Percentiles rank a stretch among this genome's conserved stretches.
phyloP scores from a whole-genome alignment of 1,140 invertebrate species.

The Euwallacea similis region DNA sequence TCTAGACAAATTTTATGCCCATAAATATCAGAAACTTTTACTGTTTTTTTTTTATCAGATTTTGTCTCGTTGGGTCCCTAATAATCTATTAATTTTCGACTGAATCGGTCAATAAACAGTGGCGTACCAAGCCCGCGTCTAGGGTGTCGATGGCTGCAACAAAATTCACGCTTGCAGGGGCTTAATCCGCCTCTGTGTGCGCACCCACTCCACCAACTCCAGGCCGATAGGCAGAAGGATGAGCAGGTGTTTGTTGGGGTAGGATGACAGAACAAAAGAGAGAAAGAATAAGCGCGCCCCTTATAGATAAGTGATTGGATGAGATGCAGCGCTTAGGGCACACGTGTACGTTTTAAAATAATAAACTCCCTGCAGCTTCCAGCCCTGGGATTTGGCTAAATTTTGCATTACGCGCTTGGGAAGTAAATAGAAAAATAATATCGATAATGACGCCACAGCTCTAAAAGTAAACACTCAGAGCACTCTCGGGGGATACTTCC shows the following conservation, averaged over 20 bases:
- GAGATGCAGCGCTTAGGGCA: constrained; percentile 12
- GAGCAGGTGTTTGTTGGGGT: constrained; percentile 36
- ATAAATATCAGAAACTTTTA: too few relatives aligned
- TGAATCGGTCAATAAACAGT: too few relatives aligned
- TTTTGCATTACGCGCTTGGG: not conserved
- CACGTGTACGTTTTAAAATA: not conserved
- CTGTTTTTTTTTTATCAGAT: too few relatives aligned
- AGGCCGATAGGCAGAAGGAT: not conserved
- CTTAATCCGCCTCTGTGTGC: constrained; percentile 7
- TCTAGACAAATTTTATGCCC: too few relatives aligned
- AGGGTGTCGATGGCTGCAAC: too few relatives aligned
- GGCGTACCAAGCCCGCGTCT: too few relatives aligned
- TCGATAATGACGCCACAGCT: too few relatives aligned
- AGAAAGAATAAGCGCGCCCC: constrained; percentile 20
- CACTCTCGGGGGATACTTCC: too few relatives aligned
- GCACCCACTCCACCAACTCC: not conserved
- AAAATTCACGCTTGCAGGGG: too few relatives aligned
- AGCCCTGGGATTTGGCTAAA: not conserved
- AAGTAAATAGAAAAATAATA: not conserved
- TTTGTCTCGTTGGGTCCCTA: too few relatives aligned
- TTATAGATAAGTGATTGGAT: constrained; percentile 30
- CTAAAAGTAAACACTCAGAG: too few relatives aligned
- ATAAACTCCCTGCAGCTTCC: not conserved
- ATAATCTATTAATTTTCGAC: too few relatives aligned
- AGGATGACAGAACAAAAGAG: constrained; percentile 28